These are phyloP conservation scores for Rhynchopsitta pachyrhyncha DNA, from an alignment of 2,113 vertebrate genomes.

Conservation along the genomic window DNA sequence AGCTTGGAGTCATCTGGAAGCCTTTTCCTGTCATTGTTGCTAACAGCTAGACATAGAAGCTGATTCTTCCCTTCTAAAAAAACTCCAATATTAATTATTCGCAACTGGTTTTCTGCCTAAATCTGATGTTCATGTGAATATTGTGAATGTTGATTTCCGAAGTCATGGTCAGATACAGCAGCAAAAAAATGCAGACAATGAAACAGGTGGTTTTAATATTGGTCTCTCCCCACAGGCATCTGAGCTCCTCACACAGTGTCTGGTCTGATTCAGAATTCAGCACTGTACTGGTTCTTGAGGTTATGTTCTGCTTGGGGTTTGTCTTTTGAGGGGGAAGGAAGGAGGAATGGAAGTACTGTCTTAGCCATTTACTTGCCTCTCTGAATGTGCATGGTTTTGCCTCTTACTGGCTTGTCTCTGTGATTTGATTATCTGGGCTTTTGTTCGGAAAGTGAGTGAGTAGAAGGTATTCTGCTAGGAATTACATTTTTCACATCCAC, in stretches of 20 bases:
- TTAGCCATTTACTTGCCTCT: not conserved
- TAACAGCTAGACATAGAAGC: constrained; percentile 32
- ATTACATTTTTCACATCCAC: not conserved
- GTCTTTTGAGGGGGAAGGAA: not conserved
- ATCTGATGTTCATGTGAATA: not conserved
- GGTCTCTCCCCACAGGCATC: not conserved
- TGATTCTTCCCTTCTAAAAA: not conserved
- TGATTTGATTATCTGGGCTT: not conserved
- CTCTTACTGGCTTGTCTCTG: not conserved
- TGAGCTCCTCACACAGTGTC: not conserved
- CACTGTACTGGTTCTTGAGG: not conserved
- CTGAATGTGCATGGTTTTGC: not conserved
- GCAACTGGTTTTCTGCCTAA: constrained; percentile 1
- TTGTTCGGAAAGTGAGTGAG: not conserved
- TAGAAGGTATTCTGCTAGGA: not conserved
- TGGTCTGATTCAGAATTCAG: not conserved
- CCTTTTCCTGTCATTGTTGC: constrained; percentile 42
- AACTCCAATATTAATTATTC: not conserved
- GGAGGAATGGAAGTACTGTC: not conserved
- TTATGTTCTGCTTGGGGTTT: not conserved
- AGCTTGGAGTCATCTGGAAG: constrained; percentile 61
- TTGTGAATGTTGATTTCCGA: not conserved
- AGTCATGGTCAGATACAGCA: not conserved
- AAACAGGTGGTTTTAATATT: constrained; percentile 29
- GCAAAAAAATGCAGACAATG: constrained; percentile 10